Percentiles rank a stretch among this genome's conserved stretches.
Conservation (phyloP, 2,888 invertebrate genomes). For the Pterostichus niger region DNA sequence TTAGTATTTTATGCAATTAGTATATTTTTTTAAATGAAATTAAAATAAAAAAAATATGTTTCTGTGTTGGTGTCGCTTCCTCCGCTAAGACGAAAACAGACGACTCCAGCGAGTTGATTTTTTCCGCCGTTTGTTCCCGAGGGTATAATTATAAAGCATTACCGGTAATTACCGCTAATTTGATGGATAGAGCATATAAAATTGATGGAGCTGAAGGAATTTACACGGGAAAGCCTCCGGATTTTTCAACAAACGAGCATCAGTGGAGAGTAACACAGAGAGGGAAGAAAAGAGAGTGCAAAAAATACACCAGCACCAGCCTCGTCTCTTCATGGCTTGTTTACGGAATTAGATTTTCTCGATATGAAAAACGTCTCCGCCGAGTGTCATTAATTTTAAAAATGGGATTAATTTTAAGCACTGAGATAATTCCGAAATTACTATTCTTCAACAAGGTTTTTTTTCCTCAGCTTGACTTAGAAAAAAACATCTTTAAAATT, state of each 20-base stretch:
- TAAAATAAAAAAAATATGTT: constrained; percentile 17
- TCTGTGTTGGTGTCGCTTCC: background rate
- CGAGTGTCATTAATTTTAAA: constrained; percentile 56
- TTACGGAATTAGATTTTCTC: constrained; percentile 62
- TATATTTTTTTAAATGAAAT: background rate
- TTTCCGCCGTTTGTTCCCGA: constrained; percentile 52
- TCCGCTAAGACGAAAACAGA: constrained; percentile 57
- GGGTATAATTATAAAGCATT: constrained; percentile 66
- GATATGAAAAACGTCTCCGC: constrained; percentile 49
- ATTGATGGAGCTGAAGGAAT: constrained; percentile 66
- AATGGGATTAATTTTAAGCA: constrained; percentile 53
- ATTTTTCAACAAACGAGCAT: constrained; percentile 39
- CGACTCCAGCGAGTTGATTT: constrained; percentile 47
- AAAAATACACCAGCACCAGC: constrained; percentile 17
- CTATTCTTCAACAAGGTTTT: background rate
- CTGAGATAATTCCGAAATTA: constrained; percentile 6
- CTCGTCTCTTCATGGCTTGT: constrained; percentile 38
- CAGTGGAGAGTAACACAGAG: background rate
- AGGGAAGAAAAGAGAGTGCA: constrained; percentile 5
- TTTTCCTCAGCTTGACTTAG: background rate
- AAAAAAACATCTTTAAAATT: too few species aligned
- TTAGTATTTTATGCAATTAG: background rate
- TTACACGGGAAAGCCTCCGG: constrained; percentile 50
- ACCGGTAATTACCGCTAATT: constrained; percentile 66
- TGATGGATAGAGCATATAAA: constrained; percentile 66